Evolutionary conservation across 2,113 vertebrate species (phyloP).

Genomic region (Gavia stellata): DNA sequence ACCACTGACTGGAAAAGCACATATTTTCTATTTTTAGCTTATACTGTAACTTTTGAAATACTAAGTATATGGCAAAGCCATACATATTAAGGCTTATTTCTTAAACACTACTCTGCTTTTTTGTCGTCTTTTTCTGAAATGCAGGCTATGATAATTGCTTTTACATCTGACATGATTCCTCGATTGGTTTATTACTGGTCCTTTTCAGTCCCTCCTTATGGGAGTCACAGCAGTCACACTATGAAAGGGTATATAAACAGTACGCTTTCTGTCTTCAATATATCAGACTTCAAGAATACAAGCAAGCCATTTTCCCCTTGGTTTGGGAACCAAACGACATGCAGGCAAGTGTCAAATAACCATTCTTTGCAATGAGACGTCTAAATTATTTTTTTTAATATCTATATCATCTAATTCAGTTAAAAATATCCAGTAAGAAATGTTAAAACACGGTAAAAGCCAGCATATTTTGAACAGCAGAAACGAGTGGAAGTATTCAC

Average conservation of each 20-base stretch:
- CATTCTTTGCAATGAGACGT: not conserved
- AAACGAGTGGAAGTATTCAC: not conserved
- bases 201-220: conserved; percentile 85
- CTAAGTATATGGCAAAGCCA: not conserved
- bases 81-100: not conserved
- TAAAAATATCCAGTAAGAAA: not conserved
- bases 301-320: conserved; percentile 64
- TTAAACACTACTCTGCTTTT: not conserved
- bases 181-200: conserved; percentile 95
- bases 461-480: not conserved
- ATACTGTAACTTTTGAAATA: not conserved
- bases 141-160: conserved; percentile 93
- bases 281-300: conserved; percentile 72
- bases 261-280: conserved; percentile 83
- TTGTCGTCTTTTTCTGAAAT: conserved; percentile 17
- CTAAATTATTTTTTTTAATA: not conserved
- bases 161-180: conserved; percentile 95
- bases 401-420: not conserved
- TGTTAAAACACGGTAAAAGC: not conserved
- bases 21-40: conserved; percentile 27
- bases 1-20: not conserved
- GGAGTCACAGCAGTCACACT: conserved; percentile 66
- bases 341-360: conserved; percentile 80
- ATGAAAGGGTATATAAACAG: conserved; percentile 93
- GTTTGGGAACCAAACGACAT: conserved; percentile 67